phyloP scores from a whole-genome alignment of 2,113 vertebrate species.

The Pterophyllum scalare region DNA sequence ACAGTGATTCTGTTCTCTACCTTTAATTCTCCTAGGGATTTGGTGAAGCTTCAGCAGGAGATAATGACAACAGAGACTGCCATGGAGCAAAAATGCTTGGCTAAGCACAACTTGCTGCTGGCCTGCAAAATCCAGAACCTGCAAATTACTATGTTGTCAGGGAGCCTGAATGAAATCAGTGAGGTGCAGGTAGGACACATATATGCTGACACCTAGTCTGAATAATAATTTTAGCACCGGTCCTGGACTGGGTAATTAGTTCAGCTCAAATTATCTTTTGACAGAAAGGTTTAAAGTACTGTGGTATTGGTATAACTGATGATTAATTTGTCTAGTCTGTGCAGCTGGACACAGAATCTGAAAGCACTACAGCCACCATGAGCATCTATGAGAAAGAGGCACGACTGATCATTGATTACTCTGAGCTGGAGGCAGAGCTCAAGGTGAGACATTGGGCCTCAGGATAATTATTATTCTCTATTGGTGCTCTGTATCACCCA shows the following conservation, averaged over 20 bases:
- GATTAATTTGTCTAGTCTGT: constrained; percentile 16
- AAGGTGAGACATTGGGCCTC: constrained; percentile 76
- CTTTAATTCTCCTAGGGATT: constrained; percentile 74
- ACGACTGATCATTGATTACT: constrained; percentile 88
- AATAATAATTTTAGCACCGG: background rate
- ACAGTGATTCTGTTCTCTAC: background rate
- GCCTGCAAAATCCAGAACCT: constrained; percentile 89
- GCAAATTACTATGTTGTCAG: constrained; percentile 82
- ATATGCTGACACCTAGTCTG: background rate
- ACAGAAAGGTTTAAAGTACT: background rate
- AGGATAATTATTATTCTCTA: background rate
- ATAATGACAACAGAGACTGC: constrained; percentile 78
- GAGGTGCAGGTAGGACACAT: constrained; percentile 84
- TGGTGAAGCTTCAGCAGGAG: constrained; percentile 85
- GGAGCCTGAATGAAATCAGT: constrained; percentile 88
- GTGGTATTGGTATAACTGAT: background rate
- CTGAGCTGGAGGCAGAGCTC: constrained; percentile 72
- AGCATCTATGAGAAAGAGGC: constrained; percentile 88
- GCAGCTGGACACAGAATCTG: constrained; percentile 85
- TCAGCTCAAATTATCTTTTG: background rate
- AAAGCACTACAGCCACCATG: constrained; percentile 70
- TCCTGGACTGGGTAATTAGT: background rate
- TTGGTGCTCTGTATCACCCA: background rate
- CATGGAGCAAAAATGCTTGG: constrained; percentile 87
- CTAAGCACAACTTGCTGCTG: constrained; percentile 89